These are phyloP conservation scores for Buphagus erythrorhynchus DNA, from an alignment of 2,797 vertebrate genomes.

Conservation along the genomic window DNA sequence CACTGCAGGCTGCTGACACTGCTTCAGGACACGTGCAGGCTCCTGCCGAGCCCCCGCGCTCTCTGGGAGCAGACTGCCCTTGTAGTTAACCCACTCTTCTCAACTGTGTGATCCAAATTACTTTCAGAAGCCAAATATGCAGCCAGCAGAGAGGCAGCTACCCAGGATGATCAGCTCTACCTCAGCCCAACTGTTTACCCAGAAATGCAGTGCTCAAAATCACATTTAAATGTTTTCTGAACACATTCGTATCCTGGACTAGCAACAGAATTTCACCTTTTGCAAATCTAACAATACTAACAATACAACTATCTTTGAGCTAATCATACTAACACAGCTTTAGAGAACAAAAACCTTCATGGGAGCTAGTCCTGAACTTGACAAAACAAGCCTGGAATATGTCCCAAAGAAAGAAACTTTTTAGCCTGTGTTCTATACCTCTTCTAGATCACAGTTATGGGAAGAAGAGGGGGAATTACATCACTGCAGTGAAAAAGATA, in stretches of 20 bases:
- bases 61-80: neutral
- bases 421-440: neutral
- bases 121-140: neutral
- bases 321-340: neutral
- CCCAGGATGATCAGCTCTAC: neutral
- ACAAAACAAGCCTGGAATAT: neutral
- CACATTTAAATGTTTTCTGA: accelerated
- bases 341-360: neutral
- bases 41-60: accelerated
- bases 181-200: neutral
- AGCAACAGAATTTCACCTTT: neutral
- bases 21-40: accelerated
- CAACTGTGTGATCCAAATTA: neutral
- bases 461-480: neutral
- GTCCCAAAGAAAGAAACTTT: neutral
- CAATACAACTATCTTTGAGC: neutral
- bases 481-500: neutral
- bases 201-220: neutral
- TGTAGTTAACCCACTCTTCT: neutral
- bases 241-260: neutral
- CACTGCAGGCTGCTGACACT: neutral
- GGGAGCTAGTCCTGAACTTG: neutral
- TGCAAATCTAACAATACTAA: neutral
- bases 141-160: neutral
- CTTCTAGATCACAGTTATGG: neutral